These are phyloP conservation scores for Pantherophis vulpinus DNA, from an alignment of 2,797 vertebrate species.

Conservation along the genomic window DNA sequence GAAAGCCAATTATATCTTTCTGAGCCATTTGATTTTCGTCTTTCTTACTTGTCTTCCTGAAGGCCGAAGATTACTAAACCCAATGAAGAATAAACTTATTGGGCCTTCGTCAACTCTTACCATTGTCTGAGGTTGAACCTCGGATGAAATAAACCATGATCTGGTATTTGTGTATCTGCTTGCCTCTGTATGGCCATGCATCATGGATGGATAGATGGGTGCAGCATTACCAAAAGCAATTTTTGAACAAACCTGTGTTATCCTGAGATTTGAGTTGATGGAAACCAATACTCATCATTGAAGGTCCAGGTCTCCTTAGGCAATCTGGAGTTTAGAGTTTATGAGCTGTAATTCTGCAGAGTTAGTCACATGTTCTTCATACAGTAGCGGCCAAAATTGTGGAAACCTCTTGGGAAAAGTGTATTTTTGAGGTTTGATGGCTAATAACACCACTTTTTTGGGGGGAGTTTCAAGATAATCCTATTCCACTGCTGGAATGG, in stretches of 20 bases:
- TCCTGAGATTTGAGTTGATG: neutral
- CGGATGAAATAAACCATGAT: neutral
- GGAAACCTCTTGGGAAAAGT: too few relatives aligned
- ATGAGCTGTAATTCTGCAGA: neutral
- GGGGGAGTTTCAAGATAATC: too few relatives aligned
- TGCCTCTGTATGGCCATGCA: too few relatives aligned
- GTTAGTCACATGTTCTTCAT: neutral
- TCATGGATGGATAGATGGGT: neutral
- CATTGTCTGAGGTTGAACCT: neutral
- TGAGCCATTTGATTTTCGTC: neutral
- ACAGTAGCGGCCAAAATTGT: neutral
- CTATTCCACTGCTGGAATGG: too few relatives aligned
- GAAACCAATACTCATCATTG: neutral
- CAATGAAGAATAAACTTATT: neutral
- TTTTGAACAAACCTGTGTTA: neutral
- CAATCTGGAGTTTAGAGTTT: neutral
- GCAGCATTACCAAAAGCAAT: neutral
- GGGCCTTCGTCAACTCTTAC: neutral
- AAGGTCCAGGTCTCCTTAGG: neutral
- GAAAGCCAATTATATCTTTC: neutral
- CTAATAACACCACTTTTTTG: too few relatives aligned
- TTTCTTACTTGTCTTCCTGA: neutral
- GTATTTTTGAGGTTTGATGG: too few relatives aligned
- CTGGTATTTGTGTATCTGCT: too few relatives aligned
- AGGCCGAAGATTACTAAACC: neutral